Evolutionary conservation across 2,888 invertebrate species (phyloP), one percentile per base, ranked within the genome.

Genomic region (Stenchaetothrips biformis): DNA sequence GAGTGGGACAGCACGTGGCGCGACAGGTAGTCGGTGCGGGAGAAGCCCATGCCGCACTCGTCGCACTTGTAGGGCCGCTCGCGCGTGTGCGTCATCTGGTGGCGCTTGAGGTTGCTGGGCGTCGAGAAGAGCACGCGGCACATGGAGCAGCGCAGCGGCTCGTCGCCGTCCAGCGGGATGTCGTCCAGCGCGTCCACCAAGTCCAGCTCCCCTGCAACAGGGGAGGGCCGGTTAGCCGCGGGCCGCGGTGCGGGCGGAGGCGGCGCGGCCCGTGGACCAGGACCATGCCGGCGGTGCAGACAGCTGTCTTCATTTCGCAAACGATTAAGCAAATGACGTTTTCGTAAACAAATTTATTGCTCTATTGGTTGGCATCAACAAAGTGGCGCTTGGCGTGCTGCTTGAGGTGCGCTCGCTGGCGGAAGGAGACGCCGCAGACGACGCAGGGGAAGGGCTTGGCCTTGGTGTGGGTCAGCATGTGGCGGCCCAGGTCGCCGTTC

Each of bases 1-100:
- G 89, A 87, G 85, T 91, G 91, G 25, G 67, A 74, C 21, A 74
- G 67, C 67, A 25, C 67, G 67, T 74, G 67, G 18, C 82, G 81
- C 18, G 78, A 67, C 25, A 83, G 78, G 49, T 79, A 79, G 80
- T 80, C 81, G 79, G 80, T 81, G 78, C 80, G 81, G 78, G 48
- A 77, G 80, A 82, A 83, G 11, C 74, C 79, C 80, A 80, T 82
- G 74, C 80, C 79, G 78, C 83, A 83, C n/a, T 62, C 79, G 48
- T 48, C 77, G 78, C 83, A 82, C 27, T 77, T 67, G 80, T 80
- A 81, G 13, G 48, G 80, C n/a, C 48, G 49, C 48, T 80, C 67
- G 67, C 67, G 67, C 67, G 67, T 74, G 67, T 74, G 67, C 67
- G 67, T 74, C 67, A 74, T 21, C 25, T 74, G 67, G 25, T 74